These are phyloP conservation scores for Trypoxylus dichotomus DNA, from an alignment of 1,140 invertebrate species.

Conservation along the genomic window DNA sequence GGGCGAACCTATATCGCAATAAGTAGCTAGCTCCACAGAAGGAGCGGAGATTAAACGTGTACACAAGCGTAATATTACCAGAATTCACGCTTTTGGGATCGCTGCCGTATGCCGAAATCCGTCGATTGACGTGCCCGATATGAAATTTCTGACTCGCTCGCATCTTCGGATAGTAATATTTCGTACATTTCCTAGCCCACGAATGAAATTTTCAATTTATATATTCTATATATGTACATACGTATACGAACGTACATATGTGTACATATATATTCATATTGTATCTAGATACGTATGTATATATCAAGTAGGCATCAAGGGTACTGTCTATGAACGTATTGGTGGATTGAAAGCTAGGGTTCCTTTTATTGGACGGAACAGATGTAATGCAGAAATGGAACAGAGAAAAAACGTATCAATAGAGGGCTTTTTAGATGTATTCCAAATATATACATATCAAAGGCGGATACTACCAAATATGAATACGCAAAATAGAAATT, in stretches of 20 bases:
- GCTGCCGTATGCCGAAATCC: not conserved
- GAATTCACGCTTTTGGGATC: not conserved
- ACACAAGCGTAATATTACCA: not conserved
- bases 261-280: too few species aligned
- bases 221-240: not conserved
- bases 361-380: not conserved
- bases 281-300: too few species aligned
- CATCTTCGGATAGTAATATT: not conserved
- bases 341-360: not conserved
- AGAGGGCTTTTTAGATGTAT: too few species aligned
- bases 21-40: not conserved
- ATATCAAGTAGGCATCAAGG: not conserved
- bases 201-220: not conserved
- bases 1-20: too few species aligned
- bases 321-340: not conserved
- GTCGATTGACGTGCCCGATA: not conserved
- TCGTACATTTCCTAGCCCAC: not conserved
- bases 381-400: too few species aligned
- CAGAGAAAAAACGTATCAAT: too few species aligned
- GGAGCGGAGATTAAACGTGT: not conserved
- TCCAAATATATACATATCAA: too few species aligned
- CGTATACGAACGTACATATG: not conserved
- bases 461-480: too few species aligned
- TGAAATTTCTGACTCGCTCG: not conserved
- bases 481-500: too few species aligned